Evolutionary conservation across 1,140 invertebrate species (phyloP).

Genomic region (Chionoecetes opilio): DNA sequence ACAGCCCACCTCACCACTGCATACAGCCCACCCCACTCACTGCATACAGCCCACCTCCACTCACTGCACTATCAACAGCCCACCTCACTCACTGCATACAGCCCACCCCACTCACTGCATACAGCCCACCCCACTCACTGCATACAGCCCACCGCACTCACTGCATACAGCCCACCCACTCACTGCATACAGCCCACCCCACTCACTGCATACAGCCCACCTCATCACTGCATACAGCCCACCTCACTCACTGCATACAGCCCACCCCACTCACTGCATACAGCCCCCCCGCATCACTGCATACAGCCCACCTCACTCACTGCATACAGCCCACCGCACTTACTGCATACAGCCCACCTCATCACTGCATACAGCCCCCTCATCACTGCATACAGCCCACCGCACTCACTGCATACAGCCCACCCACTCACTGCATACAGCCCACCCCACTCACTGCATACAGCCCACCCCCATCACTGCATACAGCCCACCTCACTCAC

Average conservation of each 20-base stretch:
- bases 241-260: neutral
- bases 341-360: conserved; percentile 11
- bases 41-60: neutral
- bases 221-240: conserved; percentile 25
- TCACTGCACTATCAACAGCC: too few species aligned
- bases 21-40: neutral
- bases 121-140: neutral
- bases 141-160: neutral
- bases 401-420: neutral
- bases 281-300: neutral
- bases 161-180: neutral
- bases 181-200: neutral
- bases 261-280: neutral
- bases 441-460: too few species aligned
- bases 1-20: neutral
- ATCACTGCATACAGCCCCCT: too few species aligned
- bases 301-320: neutral
- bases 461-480: too few species aligned
- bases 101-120: neutral
- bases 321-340: neutral
- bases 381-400: conserved; percentile 10
- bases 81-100: neutral
- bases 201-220: too few species aligned
- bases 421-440: neutral
- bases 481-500: neutral